Evolutionary conservation across 2,888 invertebrate species (phyloP), one percentile per base, ranked within the genome.

Genomic region (Tetranychus piercei): DNA sequence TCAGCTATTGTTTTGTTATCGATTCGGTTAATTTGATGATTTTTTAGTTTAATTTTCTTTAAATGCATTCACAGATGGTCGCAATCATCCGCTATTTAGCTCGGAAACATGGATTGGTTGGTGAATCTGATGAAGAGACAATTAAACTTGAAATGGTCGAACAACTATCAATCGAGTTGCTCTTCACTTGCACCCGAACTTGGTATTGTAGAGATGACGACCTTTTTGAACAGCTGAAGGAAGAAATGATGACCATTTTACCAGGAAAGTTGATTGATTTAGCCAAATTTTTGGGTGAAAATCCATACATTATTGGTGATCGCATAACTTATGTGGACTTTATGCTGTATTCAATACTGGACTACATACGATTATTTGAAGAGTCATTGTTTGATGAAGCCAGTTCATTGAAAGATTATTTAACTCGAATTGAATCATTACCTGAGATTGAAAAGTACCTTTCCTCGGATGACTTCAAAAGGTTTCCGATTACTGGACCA

Each of bases 91-190:
- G 81, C 22, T 79, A 82, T 76, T 79, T 82, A 64, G 82, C 82
- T n/a, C 78, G 83, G 15, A 84, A 84, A 76, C 80, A 83, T 78
- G 80, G 82, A 73, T 78, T 85, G 34, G 79, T 79, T 76, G 84
- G 84, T 15, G 80, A 79, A 44, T 81, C 81, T 7, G 81, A 81
- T 65, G 79, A 80, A 71, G 84, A 84, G 70, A 79, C 79, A 70
- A 80, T 80, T 2, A 76, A 80, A 4, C 81, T 82, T 55, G 84
- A 84, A 77, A 77, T 84, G 71, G 77, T 82, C 75, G 80, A 82
- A 64, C 82, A 82, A 74, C 81, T 83, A 76, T 78, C 81, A 23
- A 80, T 80, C 78, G 85, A 85, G 77, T 81, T 84, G 75, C 79
- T 83, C 44, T 80, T 80, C 74, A 80, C 80, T 1, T 81, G 82